Conservation (phyloP, 2,113 vertebrate species). For the Camelus bactrianus region DNA sequence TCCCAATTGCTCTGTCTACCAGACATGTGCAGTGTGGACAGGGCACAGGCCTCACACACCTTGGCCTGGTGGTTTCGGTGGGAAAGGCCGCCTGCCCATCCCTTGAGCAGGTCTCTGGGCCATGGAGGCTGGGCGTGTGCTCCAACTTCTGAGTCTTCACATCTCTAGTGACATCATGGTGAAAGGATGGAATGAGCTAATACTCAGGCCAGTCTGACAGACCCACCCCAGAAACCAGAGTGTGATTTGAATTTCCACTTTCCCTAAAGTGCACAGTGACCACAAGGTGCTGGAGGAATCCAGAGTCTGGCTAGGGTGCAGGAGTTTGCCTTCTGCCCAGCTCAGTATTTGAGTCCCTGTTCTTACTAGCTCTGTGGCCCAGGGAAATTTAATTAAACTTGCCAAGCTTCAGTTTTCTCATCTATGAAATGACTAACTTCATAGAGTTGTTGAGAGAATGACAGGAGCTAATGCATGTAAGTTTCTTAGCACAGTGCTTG, state of each 20-base stretch:
- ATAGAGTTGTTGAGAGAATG: neutral
- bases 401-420: neutral
- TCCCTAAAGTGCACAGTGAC: neutral
- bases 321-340: neutral
- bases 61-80: neutral
- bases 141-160: slow-evolving; percentile 93
- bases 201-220: neutral
- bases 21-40: slow-evolving; percentile 73
- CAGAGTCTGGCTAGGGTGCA: neutral
- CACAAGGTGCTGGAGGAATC: neutral
- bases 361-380: neutral
- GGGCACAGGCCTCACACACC: neutral
- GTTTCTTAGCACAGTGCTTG: neutral
- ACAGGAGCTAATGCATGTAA: neutral
- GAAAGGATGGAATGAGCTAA: neutral
- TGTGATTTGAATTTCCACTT: slow-evolving; percentile 39
- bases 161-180: slow-evolving; percentile 90
- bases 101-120: slow-evolving; percentile 89
- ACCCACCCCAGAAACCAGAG: neutral
- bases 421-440: neutral
- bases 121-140: slow-evolving; percentile 77
- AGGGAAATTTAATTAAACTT: neutral
- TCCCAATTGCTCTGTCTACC: neutral
- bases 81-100: slow-evolving; percentile 83
- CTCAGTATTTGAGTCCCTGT: neutral